Base-by-base conservation (phyloP, 30 jellyfish, hydroid and myxozoan genomes). In the Mastigias papua region DNA sequence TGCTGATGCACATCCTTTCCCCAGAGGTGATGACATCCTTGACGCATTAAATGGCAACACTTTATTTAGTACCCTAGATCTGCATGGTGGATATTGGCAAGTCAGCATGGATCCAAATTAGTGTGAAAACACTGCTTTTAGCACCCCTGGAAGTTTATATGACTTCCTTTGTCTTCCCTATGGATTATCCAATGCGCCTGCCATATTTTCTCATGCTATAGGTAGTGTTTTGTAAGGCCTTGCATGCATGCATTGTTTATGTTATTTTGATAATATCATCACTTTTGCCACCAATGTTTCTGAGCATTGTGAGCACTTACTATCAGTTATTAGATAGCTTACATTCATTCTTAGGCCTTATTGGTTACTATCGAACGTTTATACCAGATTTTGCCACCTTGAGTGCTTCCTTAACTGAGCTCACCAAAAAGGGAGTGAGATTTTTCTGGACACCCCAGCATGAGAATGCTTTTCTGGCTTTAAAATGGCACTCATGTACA, bases 231-330 rank as follows among this genome's bases (percentile, higher is more conserved):
- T 72, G 84, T 48, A 74, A 46, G 74, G 86, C n/a, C 25, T 48
- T 8, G n/a, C n/a, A n/a, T n/a, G n/a, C n/a, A n/a, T n/a, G n/a
- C n/a, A n/a, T 16, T 64, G 78, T 54, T 69, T 57, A 35, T 34
- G 71, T 20, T 87, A 87, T 90, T 68, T 87, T 32, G 96, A 87
- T 73, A 95, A 87, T 34, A 49, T 77, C 37, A 87, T 87, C 76
- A 86, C 78, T n/a, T 87, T 87, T 35, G 31, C 88, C 30, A 48
- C 75, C 15, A 50, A 6, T 28, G n/a, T 50, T 31, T 11, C 37
- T 31, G 73, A 74, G 3, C 92, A 86, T 48, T 74, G 82, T 9
- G n/a, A 2, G 72, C 91, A 51, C 58, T 35, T 46, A 11, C 22
- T 65, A 2, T 73, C 85, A 3, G 23, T 37, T 7, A n/a, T 8